These are phyloP conservation scores for Leptarthrus brevirostris DNA, from an alignment of 2,888 invertebrate species.

Conservation along the genomic window DNA sequence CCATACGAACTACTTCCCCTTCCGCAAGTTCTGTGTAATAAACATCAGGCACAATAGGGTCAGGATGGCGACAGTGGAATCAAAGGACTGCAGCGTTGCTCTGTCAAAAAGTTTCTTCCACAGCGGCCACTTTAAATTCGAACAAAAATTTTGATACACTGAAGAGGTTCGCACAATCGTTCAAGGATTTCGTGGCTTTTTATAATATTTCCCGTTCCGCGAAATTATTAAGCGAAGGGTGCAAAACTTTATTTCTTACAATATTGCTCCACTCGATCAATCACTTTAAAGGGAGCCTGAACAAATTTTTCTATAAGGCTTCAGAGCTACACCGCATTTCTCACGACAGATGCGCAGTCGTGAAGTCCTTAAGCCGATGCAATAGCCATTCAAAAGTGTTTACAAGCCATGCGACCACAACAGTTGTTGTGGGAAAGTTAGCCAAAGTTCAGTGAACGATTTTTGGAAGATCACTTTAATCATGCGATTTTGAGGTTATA, in stretches of 20 bases:
- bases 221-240: constrained; percentile 47
- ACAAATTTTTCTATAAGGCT: not conserved
- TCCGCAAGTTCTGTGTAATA: constrained; percentile 7
- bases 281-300: not conserved
- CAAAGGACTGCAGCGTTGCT: constrained; percentile 6
- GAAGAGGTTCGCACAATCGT: constrained; percentile 45
- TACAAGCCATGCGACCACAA: not conserved
- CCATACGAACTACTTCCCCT: constrained; percentile 19
- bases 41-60: constrained; percentile 16
- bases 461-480: constrained; percentile 3
- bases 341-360: constrained; percentile 40
- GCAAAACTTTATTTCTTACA: constrained; percentile 30
- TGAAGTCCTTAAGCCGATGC: not conserved
- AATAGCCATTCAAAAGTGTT: not conserved
- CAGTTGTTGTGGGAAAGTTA: not conserved
- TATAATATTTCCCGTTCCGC: not conserved
- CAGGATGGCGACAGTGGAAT: constrained; percentile 4
- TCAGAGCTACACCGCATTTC: constrained; percentile 1
- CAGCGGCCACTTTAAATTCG: constrained; percentile 42
- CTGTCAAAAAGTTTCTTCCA: constrained; percentile 2
- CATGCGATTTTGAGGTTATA: not conserved
- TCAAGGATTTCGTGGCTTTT: not conserved
- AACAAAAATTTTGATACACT: constrained; percentile 53
- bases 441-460: not conserved
- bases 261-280: not conserved